phyloP scores from a whole-genome alignment of 2,113 vertebrate genomes.

The Trochalopteron elliotii region DNA sequence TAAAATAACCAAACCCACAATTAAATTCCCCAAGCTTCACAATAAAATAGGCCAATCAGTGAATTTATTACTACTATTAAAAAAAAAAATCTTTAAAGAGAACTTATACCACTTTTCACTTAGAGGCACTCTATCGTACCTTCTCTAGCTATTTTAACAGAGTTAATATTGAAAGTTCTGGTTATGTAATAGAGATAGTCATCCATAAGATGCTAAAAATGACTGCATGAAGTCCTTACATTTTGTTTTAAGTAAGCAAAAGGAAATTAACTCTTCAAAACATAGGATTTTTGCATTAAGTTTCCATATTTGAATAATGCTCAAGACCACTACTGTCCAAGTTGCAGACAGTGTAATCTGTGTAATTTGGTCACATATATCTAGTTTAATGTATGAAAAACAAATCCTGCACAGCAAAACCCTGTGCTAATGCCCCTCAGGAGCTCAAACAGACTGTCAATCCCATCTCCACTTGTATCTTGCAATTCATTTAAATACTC shows the following conservation, averaged over 20 bases:
- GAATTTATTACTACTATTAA: neutral
- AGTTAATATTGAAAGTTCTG: neutral
- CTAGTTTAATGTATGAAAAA: neutral
- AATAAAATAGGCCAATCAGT: neutral
- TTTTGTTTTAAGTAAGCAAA: neutral
- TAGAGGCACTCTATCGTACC: neutral
- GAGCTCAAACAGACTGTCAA: neutral
- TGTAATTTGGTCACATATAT: neutral
- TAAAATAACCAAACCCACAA: neutral
- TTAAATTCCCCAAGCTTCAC: neutral
- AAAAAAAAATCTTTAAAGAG: neutral
- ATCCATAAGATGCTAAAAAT: neutral
- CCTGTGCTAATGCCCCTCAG: neutral
- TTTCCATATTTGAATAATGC: neutral
- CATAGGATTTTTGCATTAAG: neutral
- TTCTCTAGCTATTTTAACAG: neutral
- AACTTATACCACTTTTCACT: neutral
- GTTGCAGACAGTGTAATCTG: rapidly evolving
- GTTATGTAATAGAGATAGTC: neutral
- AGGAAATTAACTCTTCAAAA: neutral
- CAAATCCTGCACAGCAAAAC: neutral
- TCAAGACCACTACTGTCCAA: rapidly evolving
- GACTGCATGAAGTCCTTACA: neutral
- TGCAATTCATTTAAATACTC: neutral
- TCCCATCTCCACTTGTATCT: neutral